Percentiles rank a stretch among this genome's conserved stretches.
phyloP scores from a whole-genome alignment of 2,797 vertebrate genomes.

The Gymnopithys bicolor region DNA sequence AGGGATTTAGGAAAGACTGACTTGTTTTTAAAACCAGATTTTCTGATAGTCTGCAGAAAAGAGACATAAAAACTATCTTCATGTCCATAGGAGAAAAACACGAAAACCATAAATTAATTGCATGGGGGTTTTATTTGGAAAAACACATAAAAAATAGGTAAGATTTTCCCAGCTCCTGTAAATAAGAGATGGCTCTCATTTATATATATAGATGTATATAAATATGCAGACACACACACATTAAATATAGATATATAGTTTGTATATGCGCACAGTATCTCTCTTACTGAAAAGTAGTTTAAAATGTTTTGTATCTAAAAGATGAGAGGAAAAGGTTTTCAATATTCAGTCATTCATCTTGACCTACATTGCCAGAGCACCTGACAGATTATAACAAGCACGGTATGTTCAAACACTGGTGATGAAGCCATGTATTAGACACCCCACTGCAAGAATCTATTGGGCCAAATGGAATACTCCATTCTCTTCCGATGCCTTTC shows the following conservation, averaged over 20 bases:
- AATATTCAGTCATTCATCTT: not conserved
- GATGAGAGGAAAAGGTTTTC: not conserved
- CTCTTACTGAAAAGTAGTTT: not conserved
- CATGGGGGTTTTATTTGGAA: not conserved
- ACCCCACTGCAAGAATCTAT: not conserved
- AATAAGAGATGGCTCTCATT: not conserved
- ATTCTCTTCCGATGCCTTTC: not conserved
- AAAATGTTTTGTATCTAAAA: not conserved
- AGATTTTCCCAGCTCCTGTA: not conserved
- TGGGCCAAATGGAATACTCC: not conserved
- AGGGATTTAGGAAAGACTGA: not conserved
- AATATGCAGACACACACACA: not conserved
- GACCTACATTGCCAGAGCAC: not conserved
- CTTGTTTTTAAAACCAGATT: not conserved
- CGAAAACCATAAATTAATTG: not conserved
- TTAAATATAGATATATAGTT: not conserved
- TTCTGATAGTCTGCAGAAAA: not conserved
- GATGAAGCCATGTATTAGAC: not conserved
- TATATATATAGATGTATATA: not conserved
- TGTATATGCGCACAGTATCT: not conserved
- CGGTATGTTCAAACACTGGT: not conserved
- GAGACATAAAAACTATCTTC: not conserved
- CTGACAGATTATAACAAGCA: not conserved
- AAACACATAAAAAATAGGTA: not conserved
- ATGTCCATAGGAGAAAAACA: not conserved